A percentile compares a stretch with the other conserved stretches of the same genome.
These are phyloP conservation scores for Pseudochromis fuscus DNA, from an alignment of 2,797 vertebrate species.

Conservation along the genomic window DNA sequence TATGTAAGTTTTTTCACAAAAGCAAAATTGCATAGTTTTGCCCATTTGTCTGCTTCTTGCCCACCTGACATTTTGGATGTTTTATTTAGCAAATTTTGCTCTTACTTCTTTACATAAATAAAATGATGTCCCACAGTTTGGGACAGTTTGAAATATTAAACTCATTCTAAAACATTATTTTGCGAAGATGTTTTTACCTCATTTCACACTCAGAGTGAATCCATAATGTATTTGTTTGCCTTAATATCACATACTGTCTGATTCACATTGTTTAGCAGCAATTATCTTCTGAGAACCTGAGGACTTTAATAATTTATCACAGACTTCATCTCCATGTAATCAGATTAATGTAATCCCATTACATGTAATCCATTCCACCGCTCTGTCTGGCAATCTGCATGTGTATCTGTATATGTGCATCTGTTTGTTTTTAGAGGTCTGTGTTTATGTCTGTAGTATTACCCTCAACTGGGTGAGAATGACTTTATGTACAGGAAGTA, in stretches of 20 bases:
- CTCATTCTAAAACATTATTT: no score
- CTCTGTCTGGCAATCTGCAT: slow-evolving; percentile 1
- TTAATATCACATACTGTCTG: slow-evolving; percentile 18
- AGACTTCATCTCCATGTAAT: slow-evolving; percentile 37
- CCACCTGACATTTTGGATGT: no score
- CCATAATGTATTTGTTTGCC: slow-evolving; percentile 2
- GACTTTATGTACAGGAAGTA: no score
- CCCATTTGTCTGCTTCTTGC: no score
- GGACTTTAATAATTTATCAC: slow-evolving; percentile 45
- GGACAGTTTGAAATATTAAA: not conserved
- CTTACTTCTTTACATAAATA: not conserved
- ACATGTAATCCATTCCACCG: slow-evolving; percentile 22
- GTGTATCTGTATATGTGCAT: not conserved
- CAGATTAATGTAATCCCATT: slow-evolving; percentile 47
- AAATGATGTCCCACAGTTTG: not conserved
- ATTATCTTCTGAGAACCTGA: slow-evolving; percentile 37
- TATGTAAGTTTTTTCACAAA: no score
- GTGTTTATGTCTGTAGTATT: not conserved
- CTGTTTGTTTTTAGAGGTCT: not conserved
- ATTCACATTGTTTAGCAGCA: slow-evolving; percentile 26
- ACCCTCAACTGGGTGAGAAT: not conserved
- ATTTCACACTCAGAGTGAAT: not conserved
- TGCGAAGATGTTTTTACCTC: not conserved
- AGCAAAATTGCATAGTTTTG: no score
- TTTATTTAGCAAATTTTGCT: no score